These are phyloP conservation scores for Brienomyrus longianalis DNA, from an alignment of 2,113 vertebrate species.

Conservation along the genomic window DNA sequence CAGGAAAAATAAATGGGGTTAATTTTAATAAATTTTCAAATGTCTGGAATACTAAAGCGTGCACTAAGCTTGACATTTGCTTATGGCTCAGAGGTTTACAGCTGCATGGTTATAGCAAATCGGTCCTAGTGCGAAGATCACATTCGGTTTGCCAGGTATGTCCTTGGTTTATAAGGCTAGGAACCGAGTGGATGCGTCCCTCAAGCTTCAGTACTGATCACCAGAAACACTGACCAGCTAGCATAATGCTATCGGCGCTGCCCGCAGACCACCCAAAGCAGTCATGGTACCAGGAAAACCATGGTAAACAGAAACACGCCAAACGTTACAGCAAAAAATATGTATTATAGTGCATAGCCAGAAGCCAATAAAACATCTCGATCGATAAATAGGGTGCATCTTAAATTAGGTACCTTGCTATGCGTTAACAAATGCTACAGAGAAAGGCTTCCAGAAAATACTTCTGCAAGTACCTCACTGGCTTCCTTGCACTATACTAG, in stretches of 20 bases:
- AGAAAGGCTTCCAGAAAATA: background rate
- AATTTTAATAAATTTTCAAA: background rate
- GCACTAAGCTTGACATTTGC: background rate
- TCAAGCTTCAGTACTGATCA: background rate
- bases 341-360: background rate
- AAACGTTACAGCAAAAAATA: background rate
- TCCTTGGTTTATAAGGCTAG: background rate
- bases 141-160: background rate
- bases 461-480: background rate
- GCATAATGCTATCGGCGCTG: background rate
- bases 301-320: background rate
- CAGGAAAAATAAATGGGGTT: background rate
- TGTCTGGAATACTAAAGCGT: background rate
- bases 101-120: background rate
- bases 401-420: background rate
- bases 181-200: background rate
- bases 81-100: background rate
- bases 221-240: background rate
- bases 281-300: background rate
- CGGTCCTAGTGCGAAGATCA: background rate
- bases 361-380: background rate
- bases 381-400: background rate
- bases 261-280: background rate
- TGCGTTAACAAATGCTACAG: background rate
- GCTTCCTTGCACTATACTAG: background rate